phyloP scores from a whole-genome alignment of 1,140 invertebrate species.

The Drosophila lacteicornis region DNA sequence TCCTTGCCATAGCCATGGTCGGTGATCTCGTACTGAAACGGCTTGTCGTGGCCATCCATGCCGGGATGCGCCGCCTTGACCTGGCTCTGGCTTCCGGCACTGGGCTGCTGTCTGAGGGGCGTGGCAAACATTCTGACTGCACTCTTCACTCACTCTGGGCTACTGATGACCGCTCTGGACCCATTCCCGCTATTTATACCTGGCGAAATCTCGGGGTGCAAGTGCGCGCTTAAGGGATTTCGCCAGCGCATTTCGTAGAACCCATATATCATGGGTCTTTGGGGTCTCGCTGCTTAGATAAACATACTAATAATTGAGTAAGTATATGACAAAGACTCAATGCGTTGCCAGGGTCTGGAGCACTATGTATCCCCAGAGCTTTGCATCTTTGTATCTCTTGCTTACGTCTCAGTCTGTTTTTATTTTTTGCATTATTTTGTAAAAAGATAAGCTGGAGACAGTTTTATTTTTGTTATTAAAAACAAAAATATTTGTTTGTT shows the following conservation, averaged over 20 bases:
- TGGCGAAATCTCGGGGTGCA: neutral
- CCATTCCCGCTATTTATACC: slow-evolving; percentile 21
- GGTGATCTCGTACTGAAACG: slow-evolving; percentile 86
- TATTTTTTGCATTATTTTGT: slow-evolving; percentile 1
- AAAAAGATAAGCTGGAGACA: neutral
- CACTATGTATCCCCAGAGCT: slow-evolving; percentile 2
- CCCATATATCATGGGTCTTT: slow-evolving; percentile 15
- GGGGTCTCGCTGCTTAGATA: slow-evolving; percentile 2
- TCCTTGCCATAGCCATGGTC: slow-evolving; percentile 91
- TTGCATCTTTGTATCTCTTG: slow-evolving; percentile 19
- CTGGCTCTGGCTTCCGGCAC: neutral
- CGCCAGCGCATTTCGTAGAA: neutral
- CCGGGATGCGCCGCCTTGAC: neutral
- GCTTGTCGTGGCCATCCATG: slow-evolving; percentile 23
- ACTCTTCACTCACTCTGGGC: slow-evolving; percentile 1
- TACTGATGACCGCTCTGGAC: slow-evolving; percentile 20
- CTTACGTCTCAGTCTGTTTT: neutral
- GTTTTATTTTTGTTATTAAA: neutral
- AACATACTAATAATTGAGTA: neutral
- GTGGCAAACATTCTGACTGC: slow-evolving; percentile 47
- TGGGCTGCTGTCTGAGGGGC: slow-evolving; percentile 41
- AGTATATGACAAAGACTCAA: slow-evolving; percentile 22
- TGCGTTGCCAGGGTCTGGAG: slow-evolving; percentile 10
- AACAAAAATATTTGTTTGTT: neutral
- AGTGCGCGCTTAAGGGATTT: slow-evolving; percentile 9